phyloP scores from a whole-genome alignment of 2,797 vertebrate genomes.

The Streptopelia turtur region DNA sequence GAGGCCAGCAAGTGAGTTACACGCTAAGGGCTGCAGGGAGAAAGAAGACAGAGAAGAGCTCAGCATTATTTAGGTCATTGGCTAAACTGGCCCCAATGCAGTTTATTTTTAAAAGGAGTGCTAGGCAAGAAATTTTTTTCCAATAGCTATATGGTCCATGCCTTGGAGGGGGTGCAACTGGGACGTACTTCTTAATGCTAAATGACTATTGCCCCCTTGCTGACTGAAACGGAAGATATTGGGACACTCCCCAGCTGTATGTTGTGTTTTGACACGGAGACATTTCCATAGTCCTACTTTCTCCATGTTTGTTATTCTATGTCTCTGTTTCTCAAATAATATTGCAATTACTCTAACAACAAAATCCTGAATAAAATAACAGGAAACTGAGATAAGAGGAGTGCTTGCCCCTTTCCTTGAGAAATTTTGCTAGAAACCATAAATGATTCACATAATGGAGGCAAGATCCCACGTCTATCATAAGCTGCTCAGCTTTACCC shows the following conservation, averaged over 20 bases:
- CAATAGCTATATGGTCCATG: accelerated
- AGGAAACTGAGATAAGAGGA: not conserved
- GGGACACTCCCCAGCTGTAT: not conserved
- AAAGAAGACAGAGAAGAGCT: not conserved
- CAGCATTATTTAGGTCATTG: not conserved
- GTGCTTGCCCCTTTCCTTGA: not conserved
- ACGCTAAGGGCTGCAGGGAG: not conserved
- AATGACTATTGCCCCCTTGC: not conserved
- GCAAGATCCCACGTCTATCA: not conserved
- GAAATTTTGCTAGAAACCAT: not conserved
- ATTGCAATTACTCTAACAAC: not conserved
- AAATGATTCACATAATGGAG: not conserved
- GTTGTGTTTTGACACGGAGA: not conserved
- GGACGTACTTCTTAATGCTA: not conserved
- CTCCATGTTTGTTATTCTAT: not conserved
- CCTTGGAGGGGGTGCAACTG: not conserved
- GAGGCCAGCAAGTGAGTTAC: not conserved
- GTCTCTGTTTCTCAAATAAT: not conserved
- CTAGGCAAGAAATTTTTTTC: not conserved
- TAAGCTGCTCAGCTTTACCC: not conserved
- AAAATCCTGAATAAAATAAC: not conserved
- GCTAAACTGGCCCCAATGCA: not conserved
- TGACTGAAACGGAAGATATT: not conserved
- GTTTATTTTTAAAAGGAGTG: not conserved
- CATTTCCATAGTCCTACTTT: not conserved